phyloP scores from a whole-genome alignment of 2,888 invertebrate genomes.

The Hoplodrina ambigua region DNA sequence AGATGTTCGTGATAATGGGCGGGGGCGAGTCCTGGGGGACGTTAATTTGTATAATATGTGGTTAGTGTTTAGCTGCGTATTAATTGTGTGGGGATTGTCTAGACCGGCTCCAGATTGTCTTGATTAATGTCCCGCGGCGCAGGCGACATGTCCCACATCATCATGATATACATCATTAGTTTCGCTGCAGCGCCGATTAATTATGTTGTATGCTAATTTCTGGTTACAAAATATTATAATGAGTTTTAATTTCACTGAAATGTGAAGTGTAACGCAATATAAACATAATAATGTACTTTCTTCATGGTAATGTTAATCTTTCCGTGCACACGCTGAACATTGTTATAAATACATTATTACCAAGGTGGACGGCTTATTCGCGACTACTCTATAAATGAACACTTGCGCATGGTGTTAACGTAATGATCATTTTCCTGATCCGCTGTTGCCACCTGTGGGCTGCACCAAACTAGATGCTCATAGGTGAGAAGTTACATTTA shows the following conservation, averaged over 20 bases:
- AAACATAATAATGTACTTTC: not conserved
- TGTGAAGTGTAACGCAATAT: not conserved
- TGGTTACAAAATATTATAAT: not conserved
- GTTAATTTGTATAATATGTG: conserved; percentile 55
- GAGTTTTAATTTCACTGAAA: not conserved
- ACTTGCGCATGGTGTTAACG: conserved; percentile 8
- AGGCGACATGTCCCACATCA: conserved; percentile 11
- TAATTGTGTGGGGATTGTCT: conserved; percentile 53
- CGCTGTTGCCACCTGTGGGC: conserved; percentile 24
- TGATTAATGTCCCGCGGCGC: conserved; percentile 47
- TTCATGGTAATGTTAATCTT: not conserved
- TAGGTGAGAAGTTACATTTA: not conserved
- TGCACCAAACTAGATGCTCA: not conserved
- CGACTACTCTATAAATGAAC: conserved; percentile 14
- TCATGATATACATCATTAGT: conserved; percentile 30
- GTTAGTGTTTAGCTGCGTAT: conserved; percentile 44
- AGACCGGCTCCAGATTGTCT: conserved; percentile 44
- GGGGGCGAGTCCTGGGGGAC: conserved; percentile 13
- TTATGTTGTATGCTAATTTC: conserved; percentile 2
- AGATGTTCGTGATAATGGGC: conserved; percentile 55
- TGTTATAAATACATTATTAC: not conserved
- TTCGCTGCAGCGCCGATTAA: not conserved
- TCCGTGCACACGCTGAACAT: not conserved
- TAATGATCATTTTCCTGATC: conserved; percentile 33
- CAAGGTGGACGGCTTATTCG: not conserved